A percentile compares a stretch with the other conserved stretches of the same genome.
phyloP scores from a whole-genome alignment of 2,888 invertebrate genomes.

The Spisula subtruncata region DNA sequence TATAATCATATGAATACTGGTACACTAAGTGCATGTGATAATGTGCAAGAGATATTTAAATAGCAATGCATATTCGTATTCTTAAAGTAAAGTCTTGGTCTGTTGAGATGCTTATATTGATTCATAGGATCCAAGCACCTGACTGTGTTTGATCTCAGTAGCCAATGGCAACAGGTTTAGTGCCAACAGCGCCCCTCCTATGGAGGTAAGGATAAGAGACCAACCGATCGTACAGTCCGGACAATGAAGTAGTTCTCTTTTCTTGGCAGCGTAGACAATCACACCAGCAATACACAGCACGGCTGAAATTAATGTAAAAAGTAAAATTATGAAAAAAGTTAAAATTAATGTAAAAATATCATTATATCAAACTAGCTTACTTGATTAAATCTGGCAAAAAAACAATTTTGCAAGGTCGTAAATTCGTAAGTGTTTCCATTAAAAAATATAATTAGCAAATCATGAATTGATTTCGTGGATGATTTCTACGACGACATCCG shows the following conservation, averaged over 20 bases:
- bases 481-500: no score
- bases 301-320: conserved; percentile 17
- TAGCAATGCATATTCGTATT: no score
- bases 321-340: no score
- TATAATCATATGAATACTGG: no score
- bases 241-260: background rate
- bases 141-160: conserved; percentile 26
- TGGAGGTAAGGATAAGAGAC: conserved; percentile 31
- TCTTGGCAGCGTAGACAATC: conserved; percentile 33
- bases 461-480: no score
- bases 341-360: no score
- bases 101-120: background rate
- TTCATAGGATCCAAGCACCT: conserved; percentile 25
- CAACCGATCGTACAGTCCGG: conserved; percentile 18
- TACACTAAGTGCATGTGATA: no score
- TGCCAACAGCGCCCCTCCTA: conserved; percentile 18
- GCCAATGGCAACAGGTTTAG: background rate
- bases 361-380: no score
- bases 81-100: background rate
- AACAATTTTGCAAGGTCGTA: background rate
- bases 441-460: background rate
- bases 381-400: background rate
- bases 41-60: no score
- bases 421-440: background rate
- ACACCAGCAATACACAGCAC: conserved; percentile 21